A percentile compares a stretch with the other conserved stretches of the same genome.
These are phyloP conservation scores for Vollenhovia emeryi DNA, from an alignment of 1,140 invertebrate genomes.

Conservation along the genomic window DNA sequence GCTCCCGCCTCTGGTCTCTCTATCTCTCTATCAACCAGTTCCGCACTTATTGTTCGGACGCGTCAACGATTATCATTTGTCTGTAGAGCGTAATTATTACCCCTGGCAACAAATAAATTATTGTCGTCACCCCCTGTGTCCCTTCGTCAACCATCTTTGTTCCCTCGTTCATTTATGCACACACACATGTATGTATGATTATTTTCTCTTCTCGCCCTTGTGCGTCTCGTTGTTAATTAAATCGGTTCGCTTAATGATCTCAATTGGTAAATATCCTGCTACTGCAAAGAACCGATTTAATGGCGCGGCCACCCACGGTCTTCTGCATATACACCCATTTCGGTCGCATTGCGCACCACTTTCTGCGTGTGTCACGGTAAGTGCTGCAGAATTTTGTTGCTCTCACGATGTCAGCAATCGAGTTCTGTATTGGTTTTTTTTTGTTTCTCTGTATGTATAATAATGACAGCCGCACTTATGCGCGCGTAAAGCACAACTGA, in stretches of 20 bases:
- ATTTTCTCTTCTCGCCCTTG: slow-evolving; percentile 44
- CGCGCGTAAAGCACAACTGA: slow-evolving; percentile 53
- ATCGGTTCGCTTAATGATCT: slow-evolving; percentile 16
- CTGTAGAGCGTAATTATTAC: slow-evolving; percentile 83
- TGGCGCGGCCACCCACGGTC: neutral
- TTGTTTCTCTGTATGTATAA: neutral
- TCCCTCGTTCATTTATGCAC: slow-evolving; percentile 53
- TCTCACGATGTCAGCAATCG: neutral
- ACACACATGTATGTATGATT: neutral
- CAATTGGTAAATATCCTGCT: neutral
- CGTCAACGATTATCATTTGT: slow-evolving; percentile 82
- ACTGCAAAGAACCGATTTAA: neutral
- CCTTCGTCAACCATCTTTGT: slow-evolving; percentile 71
- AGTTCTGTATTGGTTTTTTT: neutral
- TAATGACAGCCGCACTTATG: slow-evolving; percentile 18
- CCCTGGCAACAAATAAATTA: slow-evolving; percentile 85
- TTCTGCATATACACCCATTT: neutral
- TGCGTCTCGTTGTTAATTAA: neutral
- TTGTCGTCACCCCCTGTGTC: slow-evolving; percentile 82
- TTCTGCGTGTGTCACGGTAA: slow-evolving; percentile 55
- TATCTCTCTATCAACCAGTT: slow-evolving; percentile 53
- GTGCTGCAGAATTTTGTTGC: slow-evolving; percentile 49
- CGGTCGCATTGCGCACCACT: slow-evolving; percentile 27
- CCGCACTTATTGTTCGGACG: slow-evolving; percentile 82
- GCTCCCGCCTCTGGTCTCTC: neutral